These are phyloP conservation scores for Apamea epomidion DNA, from an alignment of 2,888 invertebrate genomes.

Conservation along the genomic window DNA sequence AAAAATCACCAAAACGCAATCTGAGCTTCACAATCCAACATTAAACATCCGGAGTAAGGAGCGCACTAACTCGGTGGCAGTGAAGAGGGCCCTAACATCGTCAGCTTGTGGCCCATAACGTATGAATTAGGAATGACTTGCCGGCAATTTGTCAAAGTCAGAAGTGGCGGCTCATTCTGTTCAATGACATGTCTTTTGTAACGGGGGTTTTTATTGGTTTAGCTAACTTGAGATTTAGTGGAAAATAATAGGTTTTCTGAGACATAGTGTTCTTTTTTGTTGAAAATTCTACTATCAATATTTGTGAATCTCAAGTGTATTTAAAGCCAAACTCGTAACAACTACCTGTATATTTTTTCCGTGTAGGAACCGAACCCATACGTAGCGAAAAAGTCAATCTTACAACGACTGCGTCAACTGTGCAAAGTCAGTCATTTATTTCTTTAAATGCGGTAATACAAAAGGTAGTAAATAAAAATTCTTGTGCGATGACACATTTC, in stretches of 20 bases:
- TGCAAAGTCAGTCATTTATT: neutral
- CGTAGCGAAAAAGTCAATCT: neutral
- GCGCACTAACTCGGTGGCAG: neutral
- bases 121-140: constrained; percentile 62
- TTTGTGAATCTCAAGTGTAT: neutral
- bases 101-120: constrained; percentile 35
- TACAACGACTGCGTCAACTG: neutral
- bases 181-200: constrained; percentile 51
- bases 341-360: neutral
- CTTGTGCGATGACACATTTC: neutral
- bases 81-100: constrained; percentile 18
- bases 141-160: constrained; percentile 64
- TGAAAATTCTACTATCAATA: too few relatives aligned
- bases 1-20: constrained; percentile 52
- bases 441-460: too few relatives aligned
- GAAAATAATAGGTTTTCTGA: neutral
- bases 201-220: constrained; percentile 54
- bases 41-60: constrained; percentile 5
- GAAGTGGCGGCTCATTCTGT: constrained; percentile 47
- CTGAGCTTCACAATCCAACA: constrained; percentile 16
- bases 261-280: neutral
- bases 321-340: neutral
- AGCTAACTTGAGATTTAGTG: constrained; percentile 3
- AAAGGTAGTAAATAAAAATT: neutral
- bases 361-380: neutral